Evolutionary conservation across 2,888 invertebrate species (phyloP), one percentile per base, ranked within the genome.

Genomic region (Campoplex capitator): DNA sequence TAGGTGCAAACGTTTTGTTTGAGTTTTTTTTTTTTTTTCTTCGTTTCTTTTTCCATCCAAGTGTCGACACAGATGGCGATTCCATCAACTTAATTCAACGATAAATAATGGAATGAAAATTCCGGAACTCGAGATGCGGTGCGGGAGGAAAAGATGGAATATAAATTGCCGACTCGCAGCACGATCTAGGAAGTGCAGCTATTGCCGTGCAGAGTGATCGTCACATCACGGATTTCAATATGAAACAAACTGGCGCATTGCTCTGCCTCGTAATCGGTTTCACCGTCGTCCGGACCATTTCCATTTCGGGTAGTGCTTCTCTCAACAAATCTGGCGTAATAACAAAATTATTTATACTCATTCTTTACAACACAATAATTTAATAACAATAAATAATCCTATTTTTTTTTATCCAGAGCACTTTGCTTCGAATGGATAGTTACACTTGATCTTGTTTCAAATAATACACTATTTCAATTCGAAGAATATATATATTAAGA

Each of bases 251-350:
- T 85, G 88, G 70, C 83, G 18, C 76, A 70, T 23, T 90, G 35
- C 62, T 92, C 68, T 90, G 83, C 85, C 23, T 92, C 28, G 83
- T 92, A 42, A 89, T 89, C 62, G 28, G 90, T 62, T 89, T 89
- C 84, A 90, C 91, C 32, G 86, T 70, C 45, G 90, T 90, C 70
- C 81, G 89, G 83, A 91, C 90, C 70, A 77, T 91, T 32, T 90
- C 90, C 18, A 80, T 92, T 75, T 89, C 87, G 58, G 91, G 90
- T 35, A 48, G 78, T 18, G 90, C 88, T 2, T 56, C 73, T n/a
- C 23, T 88, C 54, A 71, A 85, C 42, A 16, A 18, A 6, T 58
- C 80, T 82, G 35, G 80, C 13, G 88, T 89, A 74, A 90, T 16
- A 16, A 62, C 6, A 32, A 32, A 32, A 62, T 62, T 62, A 32